phyloP scores from a whole-genome alignment of 2,797 vertebrate genomes.

The Dipus sagitta region DNA sequence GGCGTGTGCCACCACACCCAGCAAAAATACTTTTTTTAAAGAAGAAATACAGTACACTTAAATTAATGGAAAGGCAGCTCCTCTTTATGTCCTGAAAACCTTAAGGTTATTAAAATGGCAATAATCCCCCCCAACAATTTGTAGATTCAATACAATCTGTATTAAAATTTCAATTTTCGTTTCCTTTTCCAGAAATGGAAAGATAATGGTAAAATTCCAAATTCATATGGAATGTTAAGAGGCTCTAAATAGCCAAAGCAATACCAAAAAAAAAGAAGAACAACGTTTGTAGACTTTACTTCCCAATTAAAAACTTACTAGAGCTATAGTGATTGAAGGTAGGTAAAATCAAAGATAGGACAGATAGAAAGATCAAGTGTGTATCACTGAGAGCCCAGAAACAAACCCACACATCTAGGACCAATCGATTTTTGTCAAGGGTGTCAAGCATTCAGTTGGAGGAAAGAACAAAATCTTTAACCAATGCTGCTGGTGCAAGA shows the following conservation, averaged over 20 bases:
- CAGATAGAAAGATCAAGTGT: not conserved
- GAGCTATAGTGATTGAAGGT: not conserved
- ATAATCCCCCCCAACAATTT: not conserved
- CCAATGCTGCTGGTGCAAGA: not conserved
- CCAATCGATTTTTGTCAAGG: conserved; percentile 1
- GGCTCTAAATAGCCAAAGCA: not conserved
- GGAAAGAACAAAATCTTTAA: not conserved
- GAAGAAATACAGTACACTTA: conserved; percentile 49
- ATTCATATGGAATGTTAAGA: conserved; percentile 43
- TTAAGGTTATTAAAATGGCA: not conserved
- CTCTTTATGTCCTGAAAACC: not conserved
- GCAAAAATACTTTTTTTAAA: no score
- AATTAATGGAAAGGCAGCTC: not conserved
- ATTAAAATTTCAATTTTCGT: conserved; percentile 35
- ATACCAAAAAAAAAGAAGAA: not conserved
- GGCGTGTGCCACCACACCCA: no score
- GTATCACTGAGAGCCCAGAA: not conserved
- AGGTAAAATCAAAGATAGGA: not conserved
- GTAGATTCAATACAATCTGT: conserved; percentile 18
- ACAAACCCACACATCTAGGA: not conserved
- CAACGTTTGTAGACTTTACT: not conserved
- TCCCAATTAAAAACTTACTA: conserved; percentile 47
- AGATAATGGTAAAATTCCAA: not conserved
- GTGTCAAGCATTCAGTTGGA: not conserved
- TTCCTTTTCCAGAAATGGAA: conserved; percentile 31